Percentiles rank a stretch among this genome's conserved stretches.
phyloP scores from a whole-genome alignment of 2,797 vertebrate genomes.

The Emys orbicularis region DNA sequence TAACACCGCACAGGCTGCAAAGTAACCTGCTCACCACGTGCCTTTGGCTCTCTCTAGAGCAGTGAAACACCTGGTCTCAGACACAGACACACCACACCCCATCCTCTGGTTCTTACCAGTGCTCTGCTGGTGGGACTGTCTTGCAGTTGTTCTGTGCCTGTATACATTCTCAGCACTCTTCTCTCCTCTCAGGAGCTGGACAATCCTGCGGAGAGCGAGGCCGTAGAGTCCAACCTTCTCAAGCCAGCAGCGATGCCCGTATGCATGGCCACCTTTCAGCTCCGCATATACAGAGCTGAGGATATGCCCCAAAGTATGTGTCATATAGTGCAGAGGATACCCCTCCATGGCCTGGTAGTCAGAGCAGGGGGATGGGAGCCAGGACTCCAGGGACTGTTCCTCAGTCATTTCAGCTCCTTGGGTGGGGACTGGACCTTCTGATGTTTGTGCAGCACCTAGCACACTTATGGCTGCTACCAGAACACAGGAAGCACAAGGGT shows the following conservation, averaged over 20 bases:
- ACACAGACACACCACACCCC: background rate
- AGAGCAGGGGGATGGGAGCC: background rate
- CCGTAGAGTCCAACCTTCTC: constrained; percentile 12
- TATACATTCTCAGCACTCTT: background rate
- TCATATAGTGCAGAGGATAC: no score
- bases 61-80: background rate
- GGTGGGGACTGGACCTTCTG: background rate
- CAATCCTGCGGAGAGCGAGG: background rate
- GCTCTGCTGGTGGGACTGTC: background rate
- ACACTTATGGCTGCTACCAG: background rate
- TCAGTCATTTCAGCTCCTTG: background rate
- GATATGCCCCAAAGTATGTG: constrained; percentile 70
- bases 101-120: background rate
- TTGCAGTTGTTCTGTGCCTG: background rate
- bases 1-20: background rate
- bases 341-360: no score
- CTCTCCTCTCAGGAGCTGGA: constrained; percentile 48
- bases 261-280: constrained; percentile 37
- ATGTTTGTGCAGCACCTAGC: background rate
- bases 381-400: background rate
- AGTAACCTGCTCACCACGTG: background rate
- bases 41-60: background rate
- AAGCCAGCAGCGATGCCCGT: background rate
- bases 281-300: constrained; percentile 73
- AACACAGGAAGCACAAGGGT: background rate